Base-by-base conservation (phyloP, 1,140 invertebrate genomes). In the Caenorhabditis remanei region DNA sequence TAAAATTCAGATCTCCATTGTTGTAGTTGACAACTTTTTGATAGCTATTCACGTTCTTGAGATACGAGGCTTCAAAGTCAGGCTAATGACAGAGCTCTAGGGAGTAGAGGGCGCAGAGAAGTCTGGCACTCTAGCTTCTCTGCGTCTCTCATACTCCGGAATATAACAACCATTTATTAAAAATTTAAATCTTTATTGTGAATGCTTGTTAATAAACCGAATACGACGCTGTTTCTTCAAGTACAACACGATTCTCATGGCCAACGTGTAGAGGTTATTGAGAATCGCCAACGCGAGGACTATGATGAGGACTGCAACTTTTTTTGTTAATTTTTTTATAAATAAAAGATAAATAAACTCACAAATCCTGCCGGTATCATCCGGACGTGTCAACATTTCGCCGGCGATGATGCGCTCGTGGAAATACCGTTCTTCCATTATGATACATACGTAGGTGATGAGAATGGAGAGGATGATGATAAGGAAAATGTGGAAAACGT, bases 151-250 rank as follows among this genome's bases (percentile, higher is more conserved):
- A n/a, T n/a, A n/a, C n/a, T n/a, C n/a, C n/a, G n/a, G n/a, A n/a
- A n/a, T n/a, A n/a, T n/a, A n/a, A n/a, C n/a, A 71, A 43, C 43
- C 9, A 71, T 46, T 21, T 32, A n/a, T n/a, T n/a, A n/a, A 4
- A 32, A 32, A 16, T 65, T 16, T 46, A 46, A 32, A 19, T 13
- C 14, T 46, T 8, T 8, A 5, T 71, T 71, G 11, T 46, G 8
- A 43, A n/a, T 79, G 71, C 53, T 79, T 79, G n/a, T 79, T 43
- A 24, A 79, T 53, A 46, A 79, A 79, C n/a, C 71, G 71, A 79
- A 79, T 79, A 24, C n/a, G 43, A n/a, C 71, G 40, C 11, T 79
- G 71, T 43, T 41, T 50, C n/a, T 24, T 79, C 46, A 79, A 24
- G 40, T 79, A 79, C 4, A 41, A 19, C 11, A 79, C 24, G 7